These are phyloP conservation scores for Synanthedon vespiformis DNA, from an alignment of 2,888 invertebrate genomes.

Conservation along the genomic window DNA sequence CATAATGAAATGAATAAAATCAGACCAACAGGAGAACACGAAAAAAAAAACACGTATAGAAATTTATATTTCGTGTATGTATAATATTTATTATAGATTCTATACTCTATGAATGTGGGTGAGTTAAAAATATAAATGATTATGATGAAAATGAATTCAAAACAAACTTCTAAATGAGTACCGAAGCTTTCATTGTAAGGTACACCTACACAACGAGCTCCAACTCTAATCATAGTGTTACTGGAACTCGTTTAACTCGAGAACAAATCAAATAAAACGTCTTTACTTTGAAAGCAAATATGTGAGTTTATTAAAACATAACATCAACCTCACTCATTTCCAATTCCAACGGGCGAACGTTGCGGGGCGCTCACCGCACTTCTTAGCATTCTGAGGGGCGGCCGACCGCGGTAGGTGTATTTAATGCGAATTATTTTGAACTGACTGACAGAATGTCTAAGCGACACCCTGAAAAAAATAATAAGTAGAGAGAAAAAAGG, in stretches of 20 bases:
- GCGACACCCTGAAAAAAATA: slow-evolving; percentile 40
- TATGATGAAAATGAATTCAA: too few relatives aligned
- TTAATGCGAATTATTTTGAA: slow-evolving; percentile 63
- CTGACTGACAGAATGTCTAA: slow-evolving; percentile 60
- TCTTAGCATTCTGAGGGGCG: slow-evolving; percentile 47
- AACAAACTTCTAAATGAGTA: too few relatives aligned
- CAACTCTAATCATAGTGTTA: slow-evolving; percentile 4
- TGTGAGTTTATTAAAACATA: slow-evolving; percentile 62
- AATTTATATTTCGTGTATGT: too few relatives aligned
- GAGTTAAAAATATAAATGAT: too few relatives aligned
- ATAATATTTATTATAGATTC: too few relatives aligned
- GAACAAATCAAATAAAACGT: slow-evolving; percentile 53
- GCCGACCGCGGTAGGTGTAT: slow-evolving; percentile 55
- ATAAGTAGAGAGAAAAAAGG: slow-evolving; percentile 44
- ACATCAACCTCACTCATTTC: slow-evolving; percentile 50
- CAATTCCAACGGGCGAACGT: slow-evolving; percentile 44
- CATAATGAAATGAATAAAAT: too few relatives aligned
- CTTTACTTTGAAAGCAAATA: slow-evolving; percentile 51
- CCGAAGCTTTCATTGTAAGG: too few relatives aligned
- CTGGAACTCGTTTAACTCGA: slow-evolving; percentile 23
- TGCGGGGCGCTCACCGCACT: slow-evolving; percentile 18
- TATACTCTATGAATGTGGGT: too few relatives aligned
- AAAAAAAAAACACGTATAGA: too few relatives aligned
- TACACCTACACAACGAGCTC: too few relatives aligned
- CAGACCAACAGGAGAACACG: too few relatives aligned